Conservation (phyloP, 2,888 invertebrate species). For the Dynastes hyllus region DNA sequence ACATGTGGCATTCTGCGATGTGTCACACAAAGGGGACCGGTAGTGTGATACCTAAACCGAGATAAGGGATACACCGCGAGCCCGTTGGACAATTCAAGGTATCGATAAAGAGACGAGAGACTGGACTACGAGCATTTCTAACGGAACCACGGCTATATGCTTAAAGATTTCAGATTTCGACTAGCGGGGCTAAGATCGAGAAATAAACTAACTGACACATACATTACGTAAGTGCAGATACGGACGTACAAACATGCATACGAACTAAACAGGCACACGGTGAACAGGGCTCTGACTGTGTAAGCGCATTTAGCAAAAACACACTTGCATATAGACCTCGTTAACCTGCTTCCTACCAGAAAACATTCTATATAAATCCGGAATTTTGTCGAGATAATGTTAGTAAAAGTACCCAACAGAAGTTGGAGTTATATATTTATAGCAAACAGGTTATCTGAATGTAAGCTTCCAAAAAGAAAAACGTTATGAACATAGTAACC, state of each 20-base stretch:
- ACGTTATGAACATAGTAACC: too few species aligned
- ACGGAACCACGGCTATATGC: constrained; percentile 24
- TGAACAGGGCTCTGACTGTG: neutral
- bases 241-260: neutral
- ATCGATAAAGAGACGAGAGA: constrained; percentile 16
- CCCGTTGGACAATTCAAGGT: constrained; percentile 20
- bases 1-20: constrained; percentile 42
- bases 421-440: constrained; percentile 12
- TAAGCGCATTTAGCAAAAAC: constrained; percentile 26
- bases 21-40: constrained; percentile 53
- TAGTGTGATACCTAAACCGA: constrained; percentile 37
- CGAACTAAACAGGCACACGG: constrained; percentile 5
- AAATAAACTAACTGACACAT: constrained; percentile 35
- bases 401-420: constrained; percentile 3
- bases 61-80: constrained; percentile 31
- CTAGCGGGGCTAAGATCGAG: constrained; percentile 33
- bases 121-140: constrained; percentile 12
- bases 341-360: constrained; percentile 42
- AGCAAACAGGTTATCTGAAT: too few species aligned
- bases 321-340: constrained; percentile 17
- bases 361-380: constrained; percentile 29
- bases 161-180: constrained; percentile 44
- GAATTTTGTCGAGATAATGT: constrained; percentile 31
- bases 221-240: constrained; percentile 8
- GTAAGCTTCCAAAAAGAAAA: too few species aligned